phyloP scores from a whole-genome alignment of 2,113 vertebrate species.

The Brachyhypopomus gauderio region DNA sequence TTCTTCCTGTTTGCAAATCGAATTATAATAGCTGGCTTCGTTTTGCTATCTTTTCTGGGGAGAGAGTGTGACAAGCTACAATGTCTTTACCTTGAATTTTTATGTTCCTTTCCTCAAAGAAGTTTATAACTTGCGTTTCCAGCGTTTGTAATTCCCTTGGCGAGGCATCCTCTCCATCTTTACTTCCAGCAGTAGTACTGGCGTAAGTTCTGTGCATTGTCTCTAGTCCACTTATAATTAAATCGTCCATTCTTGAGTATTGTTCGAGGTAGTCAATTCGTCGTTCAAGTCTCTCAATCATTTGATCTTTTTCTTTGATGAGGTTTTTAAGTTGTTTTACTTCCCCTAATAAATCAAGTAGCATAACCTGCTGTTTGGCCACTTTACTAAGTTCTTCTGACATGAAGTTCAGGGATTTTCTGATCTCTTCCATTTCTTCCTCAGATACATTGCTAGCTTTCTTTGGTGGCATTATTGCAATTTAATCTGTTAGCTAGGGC shows the following conservation, averaged over 20 bases:
- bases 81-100: not conserved
- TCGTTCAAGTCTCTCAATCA: not conserved
- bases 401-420: too few relatives aligned
- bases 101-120: conserved; percentile 19
- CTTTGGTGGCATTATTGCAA: too few relatives aligned
- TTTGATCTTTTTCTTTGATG: not conserved
- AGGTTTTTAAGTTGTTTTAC: not conserved
- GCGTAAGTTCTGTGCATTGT: not conserved
- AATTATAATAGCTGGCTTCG: not conserved
- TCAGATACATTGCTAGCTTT: too few relatives aligned
- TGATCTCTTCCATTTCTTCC: too few relatives aligned
- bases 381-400: not conserved
- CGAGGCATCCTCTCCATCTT: not conserved
- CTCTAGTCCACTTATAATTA: not conserved
- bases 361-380: not conserved
- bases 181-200: not conserved
- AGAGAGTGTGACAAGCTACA: conserved; percentile 14
- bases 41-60: not conserved
- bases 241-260: not conserved
- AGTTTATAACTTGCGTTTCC: conserved; percentile 6
- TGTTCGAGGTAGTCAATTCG: not conserved
- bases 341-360: not conserved
- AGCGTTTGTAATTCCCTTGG: not conserved
- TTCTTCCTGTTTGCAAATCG: conserved; percentile 27
- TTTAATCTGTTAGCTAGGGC: too few relatives aligned